A percentile compares a stretch with the other conserved stretches of the same genome.
Evolutionary conservation across 1,140 invertebrate genomes (phyloP).

Genomic region (Ceratosolen fusciceps): DNA sequence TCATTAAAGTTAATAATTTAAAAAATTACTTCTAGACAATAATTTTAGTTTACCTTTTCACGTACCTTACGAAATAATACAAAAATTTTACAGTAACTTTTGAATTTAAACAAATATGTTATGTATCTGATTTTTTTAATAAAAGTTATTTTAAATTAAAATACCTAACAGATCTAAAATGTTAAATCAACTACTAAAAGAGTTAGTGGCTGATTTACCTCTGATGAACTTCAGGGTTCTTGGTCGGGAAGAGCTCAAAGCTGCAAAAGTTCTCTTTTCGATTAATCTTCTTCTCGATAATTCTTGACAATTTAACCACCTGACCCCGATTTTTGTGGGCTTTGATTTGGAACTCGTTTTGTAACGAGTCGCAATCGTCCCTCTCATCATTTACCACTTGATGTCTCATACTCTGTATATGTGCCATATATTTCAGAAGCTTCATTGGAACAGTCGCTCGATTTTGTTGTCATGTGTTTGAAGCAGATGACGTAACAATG

Average conservation of each 20-base stretch:
- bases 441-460: not conserved
- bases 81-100: too few relatives aligned
- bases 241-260: constrained; percentile 53
- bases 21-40: too few relatives aligned
- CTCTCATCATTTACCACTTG: constrained; percentile 1
- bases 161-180: too few relatives aligned
- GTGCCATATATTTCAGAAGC: not conserved
- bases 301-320: constrained; percentile 29
- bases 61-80: too few relatives aligned
- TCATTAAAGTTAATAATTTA: too few relatives aligned
- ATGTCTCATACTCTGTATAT: constrained; percentile 18
- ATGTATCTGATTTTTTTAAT: too few relatives aligned
- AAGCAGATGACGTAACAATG: not conserved
- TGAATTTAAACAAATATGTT: too few relatives aligned
- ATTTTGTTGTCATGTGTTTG: not conserved
- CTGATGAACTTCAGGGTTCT: constrained; percentile 43
- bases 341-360: not conserved
- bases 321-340: not conserved
- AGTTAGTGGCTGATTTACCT: constrained; percentile 47
- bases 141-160: not conserved
- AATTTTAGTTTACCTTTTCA: too few relatives aligned
- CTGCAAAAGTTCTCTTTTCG: constrained; percentile 55
- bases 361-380: not conserved
- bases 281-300: constrained; percentile 50
- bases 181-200: too few relatives aligned